Conservation (phyloP, 2,113 vertebrate genomes). For the Phrynocephalus versicolor region DNA sequence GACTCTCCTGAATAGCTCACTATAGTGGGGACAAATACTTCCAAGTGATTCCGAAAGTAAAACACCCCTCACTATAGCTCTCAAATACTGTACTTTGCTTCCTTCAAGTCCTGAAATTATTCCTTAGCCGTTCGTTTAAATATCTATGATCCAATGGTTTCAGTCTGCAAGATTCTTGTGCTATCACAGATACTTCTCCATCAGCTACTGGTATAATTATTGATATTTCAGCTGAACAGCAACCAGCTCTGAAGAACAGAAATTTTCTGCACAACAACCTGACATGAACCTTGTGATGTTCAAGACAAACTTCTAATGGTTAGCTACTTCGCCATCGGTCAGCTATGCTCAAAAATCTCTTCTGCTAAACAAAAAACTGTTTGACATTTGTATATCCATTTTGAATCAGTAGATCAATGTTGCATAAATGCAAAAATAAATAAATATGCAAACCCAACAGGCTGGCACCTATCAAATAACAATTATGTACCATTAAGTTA, state of each 20-base stretch:
- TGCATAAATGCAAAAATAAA: neutral
- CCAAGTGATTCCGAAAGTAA: neutral
- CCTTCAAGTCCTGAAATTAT: neutral
- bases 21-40: neutral
- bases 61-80: neutral
- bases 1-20: conserved; percentile 73
- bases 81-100: neutral
- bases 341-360: neutral
- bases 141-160: neutral
- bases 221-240: neutral
- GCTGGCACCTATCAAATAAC: no score
- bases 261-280: neutral
- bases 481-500: neutral
- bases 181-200: neutral
- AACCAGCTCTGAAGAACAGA: neutral
- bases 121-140: neutral
- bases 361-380: neutral
- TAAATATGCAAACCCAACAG: neutral
- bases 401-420: neutral
- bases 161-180: neutral
- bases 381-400: no score
- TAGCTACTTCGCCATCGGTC: neutral
- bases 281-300: neutral
- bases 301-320: neutral
- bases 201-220: neutral